Conservation (phyloP, 1,140 invertebrate species). For the Heliconius himera region DNA sequence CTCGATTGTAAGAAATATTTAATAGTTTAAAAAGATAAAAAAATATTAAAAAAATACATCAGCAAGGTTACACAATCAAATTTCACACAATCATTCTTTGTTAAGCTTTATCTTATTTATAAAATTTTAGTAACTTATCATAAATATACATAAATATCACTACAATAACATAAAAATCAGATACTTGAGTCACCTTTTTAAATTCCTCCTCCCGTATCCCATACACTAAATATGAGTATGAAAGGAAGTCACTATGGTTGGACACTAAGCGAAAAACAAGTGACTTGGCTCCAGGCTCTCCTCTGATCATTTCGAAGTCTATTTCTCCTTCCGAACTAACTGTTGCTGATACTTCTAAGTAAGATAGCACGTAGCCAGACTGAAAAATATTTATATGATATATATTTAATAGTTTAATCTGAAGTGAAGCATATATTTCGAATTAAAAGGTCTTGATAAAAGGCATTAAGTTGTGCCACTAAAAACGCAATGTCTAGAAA, state of each 20-base stretch:
- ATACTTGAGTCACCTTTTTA: conserved; percentile 58
- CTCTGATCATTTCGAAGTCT: conserved; percentile 56
- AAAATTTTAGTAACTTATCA: no score
- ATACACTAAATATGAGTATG: conserved; percentile 63
- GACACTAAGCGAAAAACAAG: conserved; percentile 70
- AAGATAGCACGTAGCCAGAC: conserved; percentile 67
- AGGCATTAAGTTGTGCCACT: no score
- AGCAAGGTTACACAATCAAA: neutral
- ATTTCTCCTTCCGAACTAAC: conserved; percentile 51
- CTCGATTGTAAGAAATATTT: no score
- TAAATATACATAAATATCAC: neutral
- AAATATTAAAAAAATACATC: no score
- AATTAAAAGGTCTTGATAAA: no score
- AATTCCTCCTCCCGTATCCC: conserved; percentile 69
- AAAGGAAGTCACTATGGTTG: conserved; percentile 68
- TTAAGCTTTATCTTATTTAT: neutral
- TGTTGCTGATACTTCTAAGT: conserved; percentile 61
- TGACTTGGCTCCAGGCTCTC: conserved; percentile 54
- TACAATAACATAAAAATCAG: neutral
- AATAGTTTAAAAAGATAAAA: no score
- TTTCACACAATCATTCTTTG: neutral
- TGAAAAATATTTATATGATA: conserved; percentile 39
- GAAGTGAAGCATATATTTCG: no score
- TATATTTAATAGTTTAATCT: no score
- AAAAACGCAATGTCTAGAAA: no score